Evolutionary conservation across 2,888 invertebrate species (phyloP).

Genomic region (Agrotis segetum): DNA sequence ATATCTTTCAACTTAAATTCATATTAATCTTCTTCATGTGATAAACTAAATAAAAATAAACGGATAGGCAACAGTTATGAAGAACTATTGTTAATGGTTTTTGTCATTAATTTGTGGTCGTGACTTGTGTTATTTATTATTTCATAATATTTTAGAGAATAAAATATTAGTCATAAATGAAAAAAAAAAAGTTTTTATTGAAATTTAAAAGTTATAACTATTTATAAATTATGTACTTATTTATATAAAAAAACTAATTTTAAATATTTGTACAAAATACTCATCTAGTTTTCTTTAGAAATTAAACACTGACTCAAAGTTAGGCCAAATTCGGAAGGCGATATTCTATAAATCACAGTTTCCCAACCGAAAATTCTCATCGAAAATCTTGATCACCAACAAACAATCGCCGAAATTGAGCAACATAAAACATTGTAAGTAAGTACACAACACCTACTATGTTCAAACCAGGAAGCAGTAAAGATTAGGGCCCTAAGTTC

Average conservation of each 20-base stretch:
- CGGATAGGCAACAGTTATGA: background rate
- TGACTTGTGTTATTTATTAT: constrained; percentile 8
- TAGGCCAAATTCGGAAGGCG: background rate
- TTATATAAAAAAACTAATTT: too few relatives aligned
- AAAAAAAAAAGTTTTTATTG: too few relatives aligned
- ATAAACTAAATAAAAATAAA: constrained; percentile 33
- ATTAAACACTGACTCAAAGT: background rate
- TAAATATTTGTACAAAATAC: too few relatives aligned
- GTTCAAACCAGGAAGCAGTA: constrained; percentile 45
- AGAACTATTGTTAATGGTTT: constrained; percentile 2
- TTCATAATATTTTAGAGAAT: constrained; percentile 11
- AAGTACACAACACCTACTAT: background rate
- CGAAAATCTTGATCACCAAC: background rate
- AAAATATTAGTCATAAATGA: too few relatives aligned
- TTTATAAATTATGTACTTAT: too few relatives aligned
- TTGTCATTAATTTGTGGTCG: constrained; percentile 11
- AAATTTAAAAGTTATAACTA: too few relatives aligned
- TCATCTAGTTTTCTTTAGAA: background rate
- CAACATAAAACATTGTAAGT: background rate
- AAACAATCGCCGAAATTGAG: background rate
- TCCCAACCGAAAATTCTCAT: background rate
- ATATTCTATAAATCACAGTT: constrained; percentile 1
- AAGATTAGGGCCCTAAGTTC: constrained; percentile 62
- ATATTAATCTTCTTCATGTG: constrained; percentile 34
- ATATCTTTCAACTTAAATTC: constrained; percentile 37